Evolutionary conservation across 2,797 vertebrate genomes (phyloP).

Genomic region (Onychomys torridus): DNA sequence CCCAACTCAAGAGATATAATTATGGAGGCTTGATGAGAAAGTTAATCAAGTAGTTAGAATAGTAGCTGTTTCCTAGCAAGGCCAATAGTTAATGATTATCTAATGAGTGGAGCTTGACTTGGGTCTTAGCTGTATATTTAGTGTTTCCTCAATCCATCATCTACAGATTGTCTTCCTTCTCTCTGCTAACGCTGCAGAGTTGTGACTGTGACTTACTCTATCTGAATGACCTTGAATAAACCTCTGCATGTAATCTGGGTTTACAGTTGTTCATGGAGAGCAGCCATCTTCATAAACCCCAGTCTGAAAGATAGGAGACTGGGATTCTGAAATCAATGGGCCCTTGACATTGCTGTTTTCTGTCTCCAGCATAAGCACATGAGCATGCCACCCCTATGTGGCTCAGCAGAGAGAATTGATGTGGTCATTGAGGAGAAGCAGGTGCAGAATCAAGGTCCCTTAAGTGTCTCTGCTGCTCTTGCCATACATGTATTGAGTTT

Average conservation of each 20-base stretch:
- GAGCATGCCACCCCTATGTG: background rate
- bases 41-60: conserved; percentile 41
- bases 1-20: background rate
- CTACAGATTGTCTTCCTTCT: background rate
- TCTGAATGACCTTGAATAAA: background rate
- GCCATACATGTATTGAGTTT: background rate
- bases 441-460: background rate
- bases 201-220: background rate
- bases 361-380: background rate
- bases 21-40: conserved; percentile 28
- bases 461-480: background rate
- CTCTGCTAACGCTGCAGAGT: background rate
- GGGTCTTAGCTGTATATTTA: background rate
- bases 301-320: background rate
- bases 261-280: background rate
- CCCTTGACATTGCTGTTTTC: background rate
- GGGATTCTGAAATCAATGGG: background rate
- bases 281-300: background rate
- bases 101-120: background rate
- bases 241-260: background rate
- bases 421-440: background rate
- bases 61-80: background rate
- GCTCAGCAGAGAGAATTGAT: background rate
- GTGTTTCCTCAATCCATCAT: background rate
- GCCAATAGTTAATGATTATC: background rate